Conservation (phyloP, 1,140 invertebrate genomes). For the Drosophila lowei region DNA sequence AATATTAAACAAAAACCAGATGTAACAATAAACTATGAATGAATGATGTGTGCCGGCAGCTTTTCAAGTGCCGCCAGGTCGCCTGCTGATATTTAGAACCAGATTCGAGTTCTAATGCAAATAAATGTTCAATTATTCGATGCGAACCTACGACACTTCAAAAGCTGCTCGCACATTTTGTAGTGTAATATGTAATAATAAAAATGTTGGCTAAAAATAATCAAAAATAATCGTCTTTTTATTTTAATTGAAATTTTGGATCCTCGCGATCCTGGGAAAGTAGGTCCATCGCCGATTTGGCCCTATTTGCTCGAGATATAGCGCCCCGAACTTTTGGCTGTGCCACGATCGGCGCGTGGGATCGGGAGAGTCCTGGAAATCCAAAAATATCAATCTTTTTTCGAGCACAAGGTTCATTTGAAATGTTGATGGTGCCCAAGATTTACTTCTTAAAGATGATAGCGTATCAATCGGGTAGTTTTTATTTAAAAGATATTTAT, state of each 20-base stretch:
- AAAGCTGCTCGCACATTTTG: conserved; percentile 22
- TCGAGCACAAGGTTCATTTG: too few relatives aligned
- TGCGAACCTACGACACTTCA: not conserved
- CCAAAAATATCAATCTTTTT: too few relatives aligned
- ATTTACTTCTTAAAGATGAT: not conserved
- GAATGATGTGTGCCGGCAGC: conserved; percentile 19
- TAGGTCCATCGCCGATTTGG: too few relatives aligned
- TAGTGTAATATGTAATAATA: conserved; percentile 62
- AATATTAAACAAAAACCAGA: conserved; percentile 39
- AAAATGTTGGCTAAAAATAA: conserved; percentile 75
- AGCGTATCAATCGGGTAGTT: conserved; percentile 19
- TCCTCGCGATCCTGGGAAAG: too few relatives aligned
- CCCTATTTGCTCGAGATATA: too few relatives aligned
- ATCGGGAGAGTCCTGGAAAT: too few relatives aligned
- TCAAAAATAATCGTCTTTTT: not conserved
- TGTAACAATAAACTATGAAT: conserved; percentile 46
- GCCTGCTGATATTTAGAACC: not conserved
- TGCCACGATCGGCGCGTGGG: too few relatives aligned
- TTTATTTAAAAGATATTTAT: conserved; percentile 38
- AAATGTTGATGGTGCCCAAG: too few relatives aligned
- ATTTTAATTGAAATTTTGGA: not conserved
- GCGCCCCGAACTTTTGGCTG: too few relatives aligned
- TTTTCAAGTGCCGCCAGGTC: conserved; percentile 5
- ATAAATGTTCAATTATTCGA: not conserved
- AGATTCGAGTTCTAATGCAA: not conserved